Conservation (phyloP, 1,140 invertebrate genomes). For the Aphaenogaster ashmeadi region DNA sequence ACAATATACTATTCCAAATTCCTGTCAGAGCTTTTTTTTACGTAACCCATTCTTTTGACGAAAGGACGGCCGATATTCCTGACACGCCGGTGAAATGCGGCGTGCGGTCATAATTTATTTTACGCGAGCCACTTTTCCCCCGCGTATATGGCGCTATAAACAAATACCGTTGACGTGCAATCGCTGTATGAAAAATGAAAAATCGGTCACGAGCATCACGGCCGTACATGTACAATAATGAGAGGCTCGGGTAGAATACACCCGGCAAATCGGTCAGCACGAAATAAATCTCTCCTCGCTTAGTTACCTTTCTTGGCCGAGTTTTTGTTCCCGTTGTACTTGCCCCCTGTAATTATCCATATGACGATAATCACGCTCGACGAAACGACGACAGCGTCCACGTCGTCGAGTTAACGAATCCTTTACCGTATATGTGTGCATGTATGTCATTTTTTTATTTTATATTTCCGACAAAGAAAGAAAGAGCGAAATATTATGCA, state of each 20-base stretch:
- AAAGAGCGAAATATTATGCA: not conserved
- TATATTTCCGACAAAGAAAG: not conserved
- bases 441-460: not conserved
- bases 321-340: conserved; percentile 48
- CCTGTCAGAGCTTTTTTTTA: not conserved
- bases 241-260: conserved; percentile 25
- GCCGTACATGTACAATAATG: conserved; percentile 28
- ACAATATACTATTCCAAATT: not conserved
- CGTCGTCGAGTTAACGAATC: conserved; percentile 30
- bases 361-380: conserved; percentile 59
- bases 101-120: not conserved
- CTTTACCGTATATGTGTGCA: conserved; percentile 10
- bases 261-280: conserved; percentile 8
- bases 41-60: not conserved
- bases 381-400: conserved; percentile 16
- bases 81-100: not conserved
- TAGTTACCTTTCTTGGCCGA: conserved; percentile 45
- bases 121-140: not conserved
- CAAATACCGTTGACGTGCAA: conserved; percentile 18
- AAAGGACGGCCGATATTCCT: not conserved
- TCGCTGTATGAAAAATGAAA: conserved; percentile 4
- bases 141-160: not conserved
- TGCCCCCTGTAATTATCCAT: conserved; percentile 61
- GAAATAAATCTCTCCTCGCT: conserved; percentile 66
- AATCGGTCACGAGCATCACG: conserved; percentile 16